These are phyloP conservation scores for Coptodon rendalli DNA, from an alignment of 2,113 vertebrate genomes.

Conservation along the genomic window DNA sequence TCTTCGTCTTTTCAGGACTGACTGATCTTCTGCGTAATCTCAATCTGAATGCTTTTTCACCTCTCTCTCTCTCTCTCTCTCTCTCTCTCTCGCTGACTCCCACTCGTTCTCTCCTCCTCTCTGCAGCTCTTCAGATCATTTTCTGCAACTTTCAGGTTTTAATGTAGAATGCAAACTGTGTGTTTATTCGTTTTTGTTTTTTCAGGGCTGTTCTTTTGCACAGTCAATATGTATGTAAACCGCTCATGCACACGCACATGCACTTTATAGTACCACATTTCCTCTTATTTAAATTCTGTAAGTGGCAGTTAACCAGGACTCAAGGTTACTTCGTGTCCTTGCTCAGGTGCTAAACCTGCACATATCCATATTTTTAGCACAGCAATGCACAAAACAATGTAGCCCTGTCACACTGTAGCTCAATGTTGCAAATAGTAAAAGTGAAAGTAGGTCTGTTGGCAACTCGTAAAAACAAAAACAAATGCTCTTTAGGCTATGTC, in stretches of 20 bases:
- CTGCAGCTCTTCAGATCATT: neutral
- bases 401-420: neutral
- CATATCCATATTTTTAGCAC: neutral
- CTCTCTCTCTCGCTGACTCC: neutral
- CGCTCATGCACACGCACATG: rapidly evolving
- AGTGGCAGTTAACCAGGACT: neutral
- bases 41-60: neutral
- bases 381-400: rapidly evolving
- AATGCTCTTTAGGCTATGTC: neutral
- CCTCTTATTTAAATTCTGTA: neutral
- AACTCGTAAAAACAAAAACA: rapidly evolving
- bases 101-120: neutral
- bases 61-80: neutral
- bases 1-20: neutral
- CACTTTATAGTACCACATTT: rapidly evolving
- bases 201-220: neutral
- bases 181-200: neutral
- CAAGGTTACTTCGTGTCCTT: neutral
- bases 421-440: neutral
- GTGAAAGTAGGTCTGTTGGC: neutral
- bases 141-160: neutral
- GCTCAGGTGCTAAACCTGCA: neutral
- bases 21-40: neutral
- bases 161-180: neutral
- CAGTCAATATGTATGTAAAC: neutral